Base-by-base conservation (phyloP, 2,888 invertebrate genomes). In the Hemaris fuciformis region DNA sequence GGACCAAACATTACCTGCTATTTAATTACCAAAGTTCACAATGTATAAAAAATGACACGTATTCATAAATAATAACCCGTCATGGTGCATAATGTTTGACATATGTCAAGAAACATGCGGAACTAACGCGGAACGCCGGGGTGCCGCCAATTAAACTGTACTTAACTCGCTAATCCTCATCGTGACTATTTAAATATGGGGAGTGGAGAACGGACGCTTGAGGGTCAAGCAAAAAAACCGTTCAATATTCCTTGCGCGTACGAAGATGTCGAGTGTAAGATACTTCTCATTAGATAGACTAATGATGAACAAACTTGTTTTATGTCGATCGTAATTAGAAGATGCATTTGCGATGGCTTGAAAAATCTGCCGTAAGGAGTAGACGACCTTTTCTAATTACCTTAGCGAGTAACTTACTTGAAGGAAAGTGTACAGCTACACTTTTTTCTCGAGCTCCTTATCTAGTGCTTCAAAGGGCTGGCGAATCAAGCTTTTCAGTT, bases 121-220 rank as follows among this genome's bases (percentile, higher is more conserved):
- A 57, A 57, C 57, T 57, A 57, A 57, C 23, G 63, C 60, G 43
- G 66, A 67, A 73, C 79, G 75, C 75, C 72, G 76, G 79, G 81
- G 76, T 38, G 72, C 62, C 31, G 53, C 84, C 85, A 88, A 90
- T 90, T 89, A 89, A 86, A 87, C 76, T 73, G 78, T 80, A 83
- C 83, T 89, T 89, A 84, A 74, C 69, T 81, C 79, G 72, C 68
- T 84, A 86, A 87, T 87, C 84, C 78, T 71, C 71, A 67, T 63
- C 57, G 22, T 38, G 41, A 75, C 75, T 73, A 75, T 76, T 73
- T 66, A 38, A 57, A 57, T 57, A 23, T 38, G 38, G 57, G 57
- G 65, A 61, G 59, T 63, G 42, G n/a, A n/a, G n/a, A 25, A 43
- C 8, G 13, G 22, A 22, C 38, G 4, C 20, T 23, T 34, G 34